These are phyloP conservation scores for Eurois occulta DNA, from an alignment of 2,888 invertebrate genomes.

Conservation along the genomic window DNA sequence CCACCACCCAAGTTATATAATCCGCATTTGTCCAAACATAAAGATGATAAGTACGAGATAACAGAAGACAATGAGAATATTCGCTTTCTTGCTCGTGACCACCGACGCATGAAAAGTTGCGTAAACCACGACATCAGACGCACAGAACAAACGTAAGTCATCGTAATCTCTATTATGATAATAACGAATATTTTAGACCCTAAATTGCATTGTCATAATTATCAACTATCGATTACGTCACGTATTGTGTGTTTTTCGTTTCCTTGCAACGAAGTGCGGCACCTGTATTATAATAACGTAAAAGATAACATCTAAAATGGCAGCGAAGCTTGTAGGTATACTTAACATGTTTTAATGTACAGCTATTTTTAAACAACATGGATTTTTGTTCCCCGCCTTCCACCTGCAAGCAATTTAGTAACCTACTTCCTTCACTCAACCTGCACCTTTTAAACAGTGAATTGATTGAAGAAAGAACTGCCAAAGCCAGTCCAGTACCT, in stretches of 20 bases:
- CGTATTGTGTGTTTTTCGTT: conserved; percentile 1
- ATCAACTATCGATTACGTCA: conserved; percentile 33
- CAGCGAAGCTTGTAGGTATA: conserved; percentile 27
- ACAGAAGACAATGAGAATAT: conserved; percentile 68
- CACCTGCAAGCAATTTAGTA: conserved; percentile 25
- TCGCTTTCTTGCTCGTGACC: conserved; percentile 76
- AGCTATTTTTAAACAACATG: conserved; percentile 28
- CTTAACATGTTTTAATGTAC: conserved; percentile 31
- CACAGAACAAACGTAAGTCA: conserved; percentile 60
- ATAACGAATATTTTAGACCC: conserved; percentile 36
- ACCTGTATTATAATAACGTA: conserved; percentile 42
- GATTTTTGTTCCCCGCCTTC: conserved; percentile 14
- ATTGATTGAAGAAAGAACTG: conserved; percentile 6
- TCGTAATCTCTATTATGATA: conserved; percentile 60
- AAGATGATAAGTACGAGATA: conserved; percentile 61
- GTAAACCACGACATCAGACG: conserved; percentile 71
- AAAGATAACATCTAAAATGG: conserved; percentile 47
- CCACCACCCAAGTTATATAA: conserved; percentile 57
- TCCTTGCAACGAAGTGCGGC: conserved; percentile 18
- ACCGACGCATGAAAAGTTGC: conserved; percentile 74
- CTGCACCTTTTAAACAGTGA: background rate
- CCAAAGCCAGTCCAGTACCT: background rate
- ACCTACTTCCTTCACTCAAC: conserved; percentile 25
- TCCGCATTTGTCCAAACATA: conserved; percentile 58
- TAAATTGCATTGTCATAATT: conserved; percentile 40